Conservation (phyloP, 2,797 vertebrate species). For the Lithobates pipiens region DNA sequence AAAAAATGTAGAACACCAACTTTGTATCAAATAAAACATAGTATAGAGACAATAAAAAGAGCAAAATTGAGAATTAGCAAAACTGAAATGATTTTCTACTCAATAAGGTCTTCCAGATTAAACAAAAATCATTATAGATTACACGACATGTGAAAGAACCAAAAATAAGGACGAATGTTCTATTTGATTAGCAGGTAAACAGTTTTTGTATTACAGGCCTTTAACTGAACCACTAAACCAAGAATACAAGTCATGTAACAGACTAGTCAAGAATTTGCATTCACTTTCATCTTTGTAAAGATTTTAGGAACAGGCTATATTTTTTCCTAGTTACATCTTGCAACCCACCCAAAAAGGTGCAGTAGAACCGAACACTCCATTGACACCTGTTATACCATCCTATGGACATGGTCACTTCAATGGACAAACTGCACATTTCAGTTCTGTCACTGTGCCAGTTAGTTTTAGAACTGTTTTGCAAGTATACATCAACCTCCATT, state of each 20-base stretch:
- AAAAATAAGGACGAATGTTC: not conserved
- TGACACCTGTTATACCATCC: not conserved
- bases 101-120: constrained; percentile 14
- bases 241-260: constrained; percentile 1
- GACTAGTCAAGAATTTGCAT: not conserved
- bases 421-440: too few relatives aligned
- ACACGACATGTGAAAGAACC: not conserved
- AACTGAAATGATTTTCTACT: constrained; percentile 3
- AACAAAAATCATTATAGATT: constrained; percentile 2
- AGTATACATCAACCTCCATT: not conserved
- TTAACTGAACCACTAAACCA: constrained; percentile 18
- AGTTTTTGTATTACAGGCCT: constrained; percentile 8
- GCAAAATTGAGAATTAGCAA: too few relatives aligned
- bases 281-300: not conserved
- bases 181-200: not conserved
- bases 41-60: not conserved
- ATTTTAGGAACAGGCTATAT: not conserved
- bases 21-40: constrained; percentile 4
- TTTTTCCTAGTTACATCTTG: not conserved
- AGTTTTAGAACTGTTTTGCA: not conserved
- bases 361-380: not conserved
- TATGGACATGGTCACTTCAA: not conserved
- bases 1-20: not conserved
- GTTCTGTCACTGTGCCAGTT: not conserved
- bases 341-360: not conserved